These are phyloP conservation scores for Homarus gammarus DNA, from an alignment of 2,888 invertebrate species.

Conservation along the genomic window DNA sequence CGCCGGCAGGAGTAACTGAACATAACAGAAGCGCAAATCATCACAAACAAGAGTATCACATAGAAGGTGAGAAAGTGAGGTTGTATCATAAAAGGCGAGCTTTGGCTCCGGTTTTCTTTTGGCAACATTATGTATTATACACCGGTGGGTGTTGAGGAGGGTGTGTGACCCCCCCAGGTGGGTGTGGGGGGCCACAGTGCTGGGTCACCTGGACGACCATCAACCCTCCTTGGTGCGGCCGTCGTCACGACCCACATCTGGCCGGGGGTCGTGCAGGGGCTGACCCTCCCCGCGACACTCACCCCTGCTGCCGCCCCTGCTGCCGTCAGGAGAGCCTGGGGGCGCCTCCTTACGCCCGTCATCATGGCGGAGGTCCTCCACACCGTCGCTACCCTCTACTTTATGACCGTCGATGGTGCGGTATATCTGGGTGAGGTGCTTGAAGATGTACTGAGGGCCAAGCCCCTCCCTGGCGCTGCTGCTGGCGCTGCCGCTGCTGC, in stretches of 20 bases:
- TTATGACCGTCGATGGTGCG: constrained; percentile 73
- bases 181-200: constrained; percentile 9
- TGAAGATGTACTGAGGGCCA: constrained; percentile 75
- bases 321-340: constrained; percentile 34
- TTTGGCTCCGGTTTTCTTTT: constrained; percentile 38
- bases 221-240: constrained; percentile 41
- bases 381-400: constrained; percentile 40
- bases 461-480: constrained; percentile 71
- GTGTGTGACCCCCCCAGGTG: constrained; percentile 11
- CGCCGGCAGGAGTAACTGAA: background rate
- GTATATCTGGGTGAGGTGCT: constrained; percentile 73
- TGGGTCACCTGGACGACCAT: constrained; percentile 14
- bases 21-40: constrained; percentile 14
- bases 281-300: constrained; percentile 26
- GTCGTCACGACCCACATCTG: constrained; percentile 31
- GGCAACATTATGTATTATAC: constrained; percentile 48
- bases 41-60: constrained; percentile 39
- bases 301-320: constrained; percentile 5
- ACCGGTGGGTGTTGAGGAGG: background rate
- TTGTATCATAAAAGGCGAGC: constrained; percentile 6
- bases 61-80: constrained; percentile 31
- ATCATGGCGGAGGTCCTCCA: constrained; percentile 19
- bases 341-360: constrained; percentile 10
- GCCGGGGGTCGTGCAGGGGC: constrained; percentile 27
- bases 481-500: constrained; percentile 69